phyloP scores from a whole-genome alignment of 1,140 invertebrate species.

The Pachypsylla venusta region DNA sequence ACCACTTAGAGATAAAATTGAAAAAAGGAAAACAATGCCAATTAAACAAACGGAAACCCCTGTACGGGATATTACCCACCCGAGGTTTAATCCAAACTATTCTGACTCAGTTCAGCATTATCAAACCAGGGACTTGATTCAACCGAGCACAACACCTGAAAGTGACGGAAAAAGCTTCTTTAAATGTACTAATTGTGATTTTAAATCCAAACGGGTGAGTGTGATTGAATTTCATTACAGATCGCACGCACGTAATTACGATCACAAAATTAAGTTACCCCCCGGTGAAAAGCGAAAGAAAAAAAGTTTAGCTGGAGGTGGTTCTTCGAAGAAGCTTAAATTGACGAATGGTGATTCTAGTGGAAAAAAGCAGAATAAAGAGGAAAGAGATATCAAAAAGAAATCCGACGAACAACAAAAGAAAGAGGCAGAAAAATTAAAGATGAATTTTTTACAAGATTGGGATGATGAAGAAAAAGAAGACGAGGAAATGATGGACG shows the following conservation, averaged over 20 bases:
- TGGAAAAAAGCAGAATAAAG: not conserved
- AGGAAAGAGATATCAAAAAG: conserved; percentile 2
- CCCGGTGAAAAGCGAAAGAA: conserved; percentile 9
- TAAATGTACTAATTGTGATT: conserved; percentile 46
- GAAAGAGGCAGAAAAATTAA: conserved; percentile 12
- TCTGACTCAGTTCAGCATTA: conserved; percentile 38
- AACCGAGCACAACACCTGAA: conserved; percentile 27
- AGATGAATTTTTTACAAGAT: conserved; percentile 23
- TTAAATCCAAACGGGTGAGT: conserved; percentile 45
- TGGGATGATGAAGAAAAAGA: conserved; percentile 31
- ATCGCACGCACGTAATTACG: conserved; percentile 38
- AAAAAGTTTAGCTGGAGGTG: not conserved
- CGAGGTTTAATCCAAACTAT: conserved; percentile 30
- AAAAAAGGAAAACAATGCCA: not conserved
- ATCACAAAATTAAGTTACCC: not conserved
- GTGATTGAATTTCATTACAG: conserved; percentile 50
- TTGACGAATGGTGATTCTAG: not conserved
- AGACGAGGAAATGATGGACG: conserved; percentile 18
- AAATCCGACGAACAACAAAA: conserved; percentile 22
- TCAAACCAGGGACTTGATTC: conserved; percentile 41
- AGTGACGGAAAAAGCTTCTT: conserved; percentile 30
- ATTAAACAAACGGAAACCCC: conserved; percentile 4
- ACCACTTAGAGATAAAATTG: not conserved
- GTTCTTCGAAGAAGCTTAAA: conserved; percentile 16
- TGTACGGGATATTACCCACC: conserved; percentile 33